These are phyloP conservation scores for Suricata suricatta DNA, from an alignment of 2,113 vertebrate genomes.

Conservation along the genomic window DNA sequence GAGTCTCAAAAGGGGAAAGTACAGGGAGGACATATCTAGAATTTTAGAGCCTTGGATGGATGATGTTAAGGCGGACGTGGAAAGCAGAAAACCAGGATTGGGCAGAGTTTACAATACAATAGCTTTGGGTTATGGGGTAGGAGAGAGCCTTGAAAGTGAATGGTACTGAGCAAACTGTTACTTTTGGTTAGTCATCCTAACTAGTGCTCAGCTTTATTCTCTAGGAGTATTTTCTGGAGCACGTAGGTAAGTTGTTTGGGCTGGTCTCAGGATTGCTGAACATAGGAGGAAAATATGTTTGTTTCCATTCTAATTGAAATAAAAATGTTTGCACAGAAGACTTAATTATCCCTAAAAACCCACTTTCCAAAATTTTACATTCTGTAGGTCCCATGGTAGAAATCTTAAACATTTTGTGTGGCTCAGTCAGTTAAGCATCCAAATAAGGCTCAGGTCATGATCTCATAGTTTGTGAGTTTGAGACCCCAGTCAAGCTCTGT, in stretches of 20 bases:
- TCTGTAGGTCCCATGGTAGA: background rate
- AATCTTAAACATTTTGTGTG: background rate
- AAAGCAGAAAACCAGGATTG: background rate
- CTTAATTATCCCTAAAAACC: background rate
- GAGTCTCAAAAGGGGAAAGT: background rate
- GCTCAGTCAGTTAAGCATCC: too few species aligned
- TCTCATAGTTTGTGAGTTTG: too few species aligned
- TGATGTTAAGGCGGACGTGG: background rate
- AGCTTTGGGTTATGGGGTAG: background rate
- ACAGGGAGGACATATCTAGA: background rate
- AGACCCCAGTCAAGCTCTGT: too few species aligned
- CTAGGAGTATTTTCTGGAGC: background rate
- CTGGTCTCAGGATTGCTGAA: background rate
- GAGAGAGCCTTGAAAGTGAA: background rate
- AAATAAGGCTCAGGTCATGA: too few species aligned
- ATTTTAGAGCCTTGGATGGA: background rate
- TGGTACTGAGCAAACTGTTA: background rate
- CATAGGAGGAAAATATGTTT: background rate
- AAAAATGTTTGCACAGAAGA: background rate
- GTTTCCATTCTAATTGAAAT: conserved; percentile 1
- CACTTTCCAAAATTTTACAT: background rate
- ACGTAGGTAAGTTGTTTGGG: background rate
- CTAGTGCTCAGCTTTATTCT: background rate
- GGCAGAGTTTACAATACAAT: background rate
- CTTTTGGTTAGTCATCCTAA: background rate